phyloP scores from a whole-genome alignment of 2,888 invertebrate genomes.

The Epistrophella euchroma region DNA sequence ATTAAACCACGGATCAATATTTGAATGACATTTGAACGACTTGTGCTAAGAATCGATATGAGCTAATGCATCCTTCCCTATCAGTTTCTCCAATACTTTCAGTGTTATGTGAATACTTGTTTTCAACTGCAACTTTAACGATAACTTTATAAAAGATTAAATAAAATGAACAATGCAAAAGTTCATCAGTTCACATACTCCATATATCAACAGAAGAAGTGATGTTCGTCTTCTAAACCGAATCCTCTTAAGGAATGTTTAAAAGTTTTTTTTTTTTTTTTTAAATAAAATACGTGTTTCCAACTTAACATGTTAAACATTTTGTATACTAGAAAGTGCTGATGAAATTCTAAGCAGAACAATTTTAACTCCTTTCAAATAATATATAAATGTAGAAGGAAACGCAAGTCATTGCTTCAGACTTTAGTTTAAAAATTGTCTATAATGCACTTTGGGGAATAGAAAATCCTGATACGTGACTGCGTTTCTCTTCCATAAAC shows the following conservation, averaged over 20 bases:
- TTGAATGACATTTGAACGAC: no score
- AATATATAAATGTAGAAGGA: not conserved
- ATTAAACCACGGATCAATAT: no score
- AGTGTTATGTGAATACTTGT: not conserved
- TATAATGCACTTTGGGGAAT: constrained; percentile 46
- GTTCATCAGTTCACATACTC: not conserved
- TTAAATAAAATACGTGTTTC: constrained; percentile 11
- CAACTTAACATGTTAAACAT: not conserved
- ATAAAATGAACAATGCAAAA: not conserved
- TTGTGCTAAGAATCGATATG: no score
- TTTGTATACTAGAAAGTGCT: not conserved
- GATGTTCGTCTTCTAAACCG: not conserved
- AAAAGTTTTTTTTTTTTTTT: not conserved
- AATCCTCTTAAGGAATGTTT: not conserved
- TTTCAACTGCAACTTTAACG: not conserved
- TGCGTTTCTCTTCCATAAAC: constrained; percentile 4
- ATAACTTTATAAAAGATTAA: not conserved
- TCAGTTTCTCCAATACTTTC: not conserved
- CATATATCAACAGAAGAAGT: not conserved
- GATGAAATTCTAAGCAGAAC: not conserved
- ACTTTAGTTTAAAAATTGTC: not conserved
- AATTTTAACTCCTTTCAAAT: constrained; percentile 1
- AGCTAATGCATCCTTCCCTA: no score
- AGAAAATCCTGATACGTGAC: constrained; percentile 50
- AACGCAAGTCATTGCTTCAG: constrained; percentile 3